These are phyloP conservation scores for Choloepus didactylus DNA, from an alignment of 2,797 vertebrate genomes.

Conservation along the genomic window DNA sequence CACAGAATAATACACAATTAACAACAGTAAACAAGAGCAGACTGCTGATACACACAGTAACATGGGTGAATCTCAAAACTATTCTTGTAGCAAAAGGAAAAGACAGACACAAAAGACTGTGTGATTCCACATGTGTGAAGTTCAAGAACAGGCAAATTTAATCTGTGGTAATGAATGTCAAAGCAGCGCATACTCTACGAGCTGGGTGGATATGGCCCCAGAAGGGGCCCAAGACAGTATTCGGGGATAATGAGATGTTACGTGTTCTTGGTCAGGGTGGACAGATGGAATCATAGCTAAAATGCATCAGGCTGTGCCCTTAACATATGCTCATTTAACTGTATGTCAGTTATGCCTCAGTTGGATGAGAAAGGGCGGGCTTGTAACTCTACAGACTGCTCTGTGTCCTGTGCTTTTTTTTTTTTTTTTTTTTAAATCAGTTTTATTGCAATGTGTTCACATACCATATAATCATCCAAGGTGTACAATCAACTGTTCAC, in stretches of 20 bases:
- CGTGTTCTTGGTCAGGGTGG: not conserved
- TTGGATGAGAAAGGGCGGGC: not conserved
- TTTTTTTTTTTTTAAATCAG: too few species aligned
- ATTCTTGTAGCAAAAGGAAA: not conserved
- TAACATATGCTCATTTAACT: not conserved
- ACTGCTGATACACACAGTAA: not conserved
- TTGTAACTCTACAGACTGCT: accelerated
- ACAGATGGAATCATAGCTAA: too few species aligned
- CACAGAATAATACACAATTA: not conserved
- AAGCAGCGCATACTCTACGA: not conserved
- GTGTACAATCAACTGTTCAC: too few species aligned
- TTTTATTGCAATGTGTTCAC: too few species aligned
- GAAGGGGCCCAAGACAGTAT: not conserved
- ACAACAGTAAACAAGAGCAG: not conserved
- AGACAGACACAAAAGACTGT: not conserved
- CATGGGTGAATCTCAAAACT: too few species aligned
- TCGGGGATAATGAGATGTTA: not conserved
- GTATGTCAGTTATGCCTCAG: not conserved
- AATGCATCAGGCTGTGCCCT: not conserved
- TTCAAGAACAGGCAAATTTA: not conserved
- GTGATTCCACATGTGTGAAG: not conserved
- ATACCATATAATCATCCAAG: too few species aligned
- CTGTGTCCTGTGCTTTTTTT: not conserved
- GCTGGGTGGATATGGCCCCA: not conserved
- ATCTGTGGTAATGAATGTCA: too few species aligned